phyloP scores from a whole-genome alignment of 2,888 invertebrate genomes.

The Drosophila pseudotalamancana region DNA sequence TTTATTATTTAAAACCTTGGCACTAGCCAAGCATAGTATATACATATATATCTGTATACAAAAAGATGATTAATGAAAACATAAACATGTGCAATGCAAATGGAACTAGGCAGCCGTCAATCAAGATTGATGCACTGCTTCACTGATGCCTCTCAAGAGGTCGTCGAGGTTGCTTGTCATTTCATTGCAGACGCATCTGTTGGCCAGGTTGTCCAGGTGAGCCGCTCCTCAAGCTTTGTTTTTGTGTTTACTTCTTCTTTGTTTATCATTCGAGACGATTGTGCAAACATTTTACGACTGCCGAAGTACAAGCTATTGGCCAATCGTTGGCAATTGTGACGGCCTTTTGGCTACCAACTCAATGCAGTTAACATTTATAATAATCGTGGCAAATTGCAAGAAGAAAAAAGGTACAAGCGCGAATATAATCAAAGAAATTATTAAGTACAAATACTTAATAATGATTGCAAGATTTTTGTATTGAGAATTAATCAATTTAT shows the following conservation, averaged over 20 bases:
- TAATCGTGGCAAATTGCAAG: neutral
- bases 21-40: neutral
- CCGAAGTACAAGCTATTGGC: slow-evolving; percentile 21
- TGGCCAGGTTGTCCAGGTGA: slow-evolving; percentile 12
- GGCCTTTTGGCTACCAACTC: neutral
- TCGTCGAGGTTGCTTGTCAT: slow-evolving; percentile 37
- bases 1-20: slow-evolving; percentile 25
- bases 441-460: neutral
- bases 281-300: slow-evolving; percentile 33
- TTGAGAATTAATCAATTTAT: too few species aligned
- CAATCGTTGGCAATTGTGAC: slow-evolving; percentile 9
- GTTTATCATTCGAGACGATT: slow-evolving; percentile 50
- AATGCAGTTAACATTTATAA: neutral
- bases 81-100: slow-evolving; percentile 41
- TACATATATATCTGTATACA: neutral
- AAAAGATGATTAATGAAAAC: slow-evolving; percentile 27
- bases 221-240: slow-evolving; percentile 26
- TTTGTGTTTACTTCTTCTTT: slow-evolving; percentile 17
- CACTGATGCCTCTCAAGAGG: slow-evolving; percentile 19
- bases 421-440: neutral
- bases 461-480: too few species aligned
- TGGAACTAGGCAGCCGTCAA: slow-evolving; percentile 15
- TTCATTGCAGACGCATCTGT: slow-evolving; percentile 33
- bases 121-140: slow-evolving; percentile 8
- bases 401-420: neutral